Conservation (phyloP, 2,888 invertebrate genomes). For the Biston stratarius region DNA sequence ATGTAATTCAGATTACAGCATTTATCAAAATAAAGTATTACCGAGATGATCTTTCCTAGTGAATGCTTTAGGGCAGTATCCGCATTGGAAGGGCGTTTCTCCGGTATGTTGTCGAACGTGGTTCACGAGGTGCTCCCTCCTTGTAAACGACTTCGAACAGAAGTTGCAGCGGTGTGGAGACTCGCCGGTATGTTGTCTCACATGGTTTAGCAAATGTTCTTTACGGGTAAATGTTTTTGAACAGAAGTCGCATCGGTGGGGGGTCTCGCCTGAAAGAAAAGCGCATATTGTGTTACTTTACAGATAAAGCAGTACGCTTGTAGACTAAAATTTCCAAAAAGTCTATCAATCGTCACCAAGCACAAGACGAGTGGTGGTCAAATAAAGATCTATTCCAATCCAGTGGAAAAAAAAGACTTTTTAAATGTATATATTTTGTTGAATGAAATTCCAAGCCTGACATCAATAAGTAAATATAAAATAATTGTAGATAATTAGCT, state of each 20-base stretch:
- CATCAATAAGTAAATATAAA: not conserved
- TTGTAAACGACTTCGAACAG: constrained; percentile 95
- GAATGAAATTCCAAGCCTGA: constrained; percentile 4
- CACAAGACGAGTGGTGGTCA: too few relatives aligned
- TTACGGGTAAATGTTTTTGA: constrained; percentile 92
- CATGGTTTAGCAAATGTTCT: constrained; percentile 92
- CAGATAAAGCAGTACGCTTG: not conserved
- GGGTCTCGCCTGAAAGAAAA: constrained; percentile 87
- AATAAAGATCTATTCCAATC: too few relatives aligned
- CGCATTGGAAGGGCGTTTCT: constrained; percentile 92
- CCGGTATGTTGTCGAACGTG: constrained; percentile 94
- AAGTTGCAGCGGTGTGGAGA: constrained; percentile 94
- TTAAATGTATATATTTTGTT: too few relatives aligned
- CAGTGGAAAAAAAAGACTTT: too few relatives aligned
- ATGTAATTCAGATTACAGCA: not conserved
- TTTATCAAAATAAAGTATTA: constrained; percentile 46
- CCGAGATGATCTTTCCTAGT: constrained; percentile 93
- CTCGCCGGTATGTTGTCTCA: constrained; percentile 92
- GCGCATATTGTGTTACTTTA: not conserved
- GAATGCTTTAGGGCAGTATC: constrained; percentile 94
- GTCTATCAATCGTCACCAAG: too few relatives aligned
- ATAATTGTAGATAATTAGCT: not conserved
- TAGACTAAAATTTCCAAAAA: not conserved
- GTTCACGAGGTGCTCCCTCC: constrained; percentile 94
- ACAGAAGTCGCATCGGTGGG: constrained; percentile 92